Evolutionary conservation across 2,888 invertebrate genomes (phyloP).

Genomic region (Perizoma affinitatum): DNA sequence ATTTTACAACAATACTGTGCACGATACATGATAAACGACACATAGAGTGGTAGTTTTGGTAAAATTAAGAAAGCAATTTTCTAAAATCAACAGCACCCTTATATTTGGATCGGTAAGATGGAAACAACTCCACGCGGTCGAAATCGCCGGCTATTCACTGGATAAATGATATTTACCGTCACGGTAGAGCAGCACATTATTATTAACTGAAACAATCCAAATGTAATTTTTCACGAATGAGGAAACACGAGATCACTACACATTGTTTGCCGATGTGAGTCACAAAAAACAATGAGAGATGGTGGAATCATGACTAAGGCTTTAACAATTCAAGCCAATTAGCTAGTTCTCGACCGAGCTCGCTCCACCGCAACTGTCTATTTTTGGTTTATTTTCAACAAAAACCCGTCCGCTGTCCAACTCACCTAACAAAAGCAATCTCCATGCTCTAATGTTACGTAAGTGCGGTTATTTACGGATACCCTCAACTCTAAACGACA

Average conservation of each 20-base stretch:
- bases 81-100: too few species aligned
- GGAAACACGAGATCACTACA: constrained; percentile 53
- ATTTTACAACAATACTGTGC: too few species aligned
- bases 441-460: constrained; percentile 43
- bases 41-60: too few species aligned
- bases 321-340: constrained; percentile 77
- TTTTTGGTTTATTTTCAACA: constrained; percentile 50
- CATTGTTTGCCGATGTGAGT: constrained; percentile 66
- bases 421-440: constrained; percentile 40
- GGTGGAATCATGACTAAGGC: constrained; percentile 70
- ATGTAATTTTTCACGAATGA: constrained; percentile 51
- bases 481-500: constrained; percentile 33
- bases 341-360: constrained; percentile 51
- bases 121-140: too few species aligned
- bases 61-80: too few species aligned
- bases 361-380: constrained; percentile 41
- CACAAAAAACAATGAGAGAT: constrained; percentile 65
- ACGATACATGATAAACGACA: too few species aligned
- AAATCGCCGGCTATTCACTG: background rate
- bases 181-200: constrained; percentile 31
- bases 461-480: constrained; percentile 40
- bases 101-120: too few species aligned
- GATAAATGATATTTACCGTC: constrained; percentile 16
- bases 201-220: constrained; percentile 37
- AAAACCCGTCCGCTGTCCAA: constrained; percentile 37